phyloP scores from a whole-genome alignment of 2,113 vertebrate genomes.

The Glareola pratincola region DNA sequence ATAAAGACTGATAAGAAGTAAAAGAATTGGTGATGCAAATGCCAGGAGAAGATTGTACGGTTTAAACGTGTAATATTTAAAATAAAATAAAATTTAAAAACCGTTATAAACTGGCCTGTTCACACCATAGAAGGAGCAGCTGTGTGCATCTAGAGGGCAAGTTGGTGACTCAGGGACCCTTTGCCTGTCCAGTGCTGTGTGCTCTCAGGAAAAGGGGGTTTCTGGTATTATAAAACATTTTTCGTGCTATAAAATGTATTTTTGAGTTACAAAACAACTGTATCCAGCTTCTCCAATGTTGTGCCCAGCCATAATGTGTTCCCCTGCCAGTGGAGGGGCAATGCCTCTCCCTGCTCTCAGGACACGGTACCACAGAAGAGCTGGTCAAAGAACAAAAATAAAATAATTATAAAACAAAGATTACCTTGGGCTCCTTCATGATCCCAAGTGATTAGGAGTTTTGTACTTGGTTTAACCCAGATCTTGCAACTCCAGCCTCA shows the following conservation, averaged over 20 bases:
- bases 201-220: neutral
- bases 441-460: neutral
- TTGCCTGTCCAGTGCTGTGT: too few relatives aligned
- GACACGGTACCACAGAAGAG: neutral
- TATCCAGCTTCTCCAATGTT: neutral
- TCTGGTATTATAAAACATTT: neutral
- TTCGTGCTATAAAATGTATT: neutral
- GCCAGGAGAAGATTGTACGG: too few relatives aligned
- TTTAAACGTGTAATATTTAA: neutral
- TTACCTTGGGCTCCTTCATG: neutral
- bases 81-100: neutral
- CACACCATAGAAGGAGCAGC: accelerated
- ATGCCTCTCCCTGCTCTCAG: too few relatives aligned
- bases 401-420: neutral
- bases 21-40: neutral
- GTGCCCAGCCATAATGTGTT: accelerated
- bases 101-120: neutral
- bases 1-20: too few relatives aligned
- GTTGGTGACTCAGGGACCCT: accelerated
- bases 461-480: neutral
- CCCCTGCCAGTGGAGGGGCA: too few relatives aligned
- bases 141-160: accelerated
- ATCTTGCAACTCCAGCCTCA: neutral
- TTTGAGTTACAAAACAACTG: neutral
- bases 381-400: neutral